A percentile compares a stretch with the other conserved stretches of the same genome.
phyloP scores from a whole-genome alignment of 2,113 vertebrate species.

The Chiloscyllium plagiosum region DNA sequence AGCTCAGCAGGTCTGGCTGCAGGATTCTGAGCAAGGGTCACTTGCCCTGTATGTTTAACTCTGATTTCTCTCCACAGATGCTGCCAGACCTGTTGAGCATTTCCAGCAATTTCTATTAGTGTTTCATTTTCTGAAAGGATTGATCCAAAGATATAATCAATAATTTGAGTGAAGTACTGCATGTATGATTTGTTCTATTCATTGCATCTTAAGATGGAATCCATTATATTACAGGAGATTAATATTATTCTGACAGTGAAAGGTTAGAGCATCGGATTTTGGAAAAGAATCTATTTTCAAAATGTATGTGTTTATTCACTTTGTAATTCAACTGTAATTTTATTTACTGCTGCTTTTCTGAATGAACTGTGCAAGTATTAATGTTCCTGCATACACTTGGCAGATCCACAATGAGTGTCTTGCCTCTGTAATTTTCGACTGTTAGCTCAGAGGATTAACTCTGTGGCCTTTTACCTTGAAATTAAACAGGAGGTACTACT shows the following conservation, averaged over 20 bases:
- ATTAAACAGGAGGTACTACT: not conserved
- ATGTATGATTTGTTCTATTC: not conserved
- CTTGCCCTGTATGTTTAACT: no score
- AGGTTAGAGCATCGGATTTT: not conserved
- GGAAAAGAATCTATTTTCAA: not conserved
- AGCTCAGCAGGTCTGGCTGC: no score
- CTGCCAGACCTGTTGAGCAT: no score
- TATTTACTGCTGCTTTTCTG: not conserved
- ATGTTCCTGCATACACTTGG: not conserved
- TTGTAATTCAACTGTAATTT: constrained; percentile 23
- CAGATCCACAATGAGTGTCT: not conserved
- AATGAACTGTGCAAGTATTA: not conserved
- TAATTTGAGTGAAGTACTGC: not conserved
- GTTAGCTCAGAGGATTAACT: not conserved
- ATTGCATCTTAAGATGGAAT: not conserved
- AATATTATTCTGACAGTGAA: not conserved
- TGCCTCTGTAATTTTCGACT: not conserved
- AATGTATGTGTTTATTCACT: not conserved
- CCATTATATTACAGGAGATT: not conserved
- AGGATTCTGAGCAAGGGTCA: no score
- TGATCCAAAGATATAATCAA: not conserved
- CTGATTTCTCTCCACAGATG: no score
- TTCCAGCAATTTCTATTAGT: no score
- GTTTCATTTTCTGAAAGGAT: not conserved
- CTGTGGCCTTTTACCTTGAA: not conserved